Evolutionary conservation across 2,797 vertebrate genomes (phyloP).

Genomic region (Diglossa cyanea): DNA sequence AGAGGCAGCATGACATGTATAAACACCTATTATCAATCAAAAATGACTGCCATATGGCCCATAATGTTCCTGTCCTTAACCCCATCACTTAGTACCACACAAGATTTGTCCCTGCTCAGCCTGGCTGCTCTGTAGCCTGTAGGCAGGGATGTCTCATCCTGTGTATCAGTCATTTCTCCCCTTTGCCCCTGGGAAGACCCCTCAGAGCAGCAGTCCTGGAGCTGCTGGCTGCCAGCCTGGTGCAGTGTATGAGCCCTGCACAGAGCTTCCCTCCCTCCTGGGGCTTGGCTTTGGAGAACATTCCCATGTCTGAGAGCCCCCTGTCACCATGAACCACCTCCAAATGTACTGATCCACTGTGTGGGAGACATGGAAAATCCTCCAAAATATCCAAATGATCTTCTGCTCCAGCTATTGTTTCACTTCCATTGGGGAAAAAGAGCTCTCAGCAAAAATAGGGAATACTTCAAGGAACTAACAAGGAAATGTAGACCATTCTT

Average conservation of each 20-base stretch:
- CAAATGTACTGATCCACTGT: neutral
- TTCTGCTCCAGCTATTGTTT: neutral
- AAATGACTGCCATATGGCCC: neutral
- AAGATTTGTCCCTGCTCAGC: neutral
- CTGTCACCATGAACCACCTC: neutral
- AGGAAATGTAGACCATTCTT: neutral
- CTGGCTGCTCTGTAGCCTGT: neutral
- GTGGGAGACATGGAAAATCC: neutral
- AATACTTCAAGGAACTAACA: neutral
- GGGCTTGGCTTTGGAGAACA: neutral
- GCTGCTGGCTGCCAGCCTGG: neutral
- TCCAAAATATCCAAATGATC: neutral
- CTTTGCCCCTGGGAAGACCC: neutral
- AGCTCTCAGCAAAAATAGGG: neutral
- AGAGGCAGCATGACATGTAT: neutral
- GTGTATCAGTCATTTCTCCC: neutral
- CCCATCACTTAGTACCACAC: neutral
- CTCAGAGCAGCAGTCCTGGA: neutral
- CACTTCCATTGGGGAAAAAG: neutral
- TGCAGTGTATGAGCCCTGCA: accelerated
- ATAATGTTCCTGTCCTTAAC: neutral
- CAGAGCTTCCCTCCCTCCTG: neutral
- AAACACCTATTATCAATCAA: neutral
- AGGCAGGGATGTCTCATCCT: neutral
- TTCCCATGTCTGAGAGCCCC: neutral